Conservation (phyloP, 2,113 vertebrate genomes). For the Colistium nudipinnis region DNA sequence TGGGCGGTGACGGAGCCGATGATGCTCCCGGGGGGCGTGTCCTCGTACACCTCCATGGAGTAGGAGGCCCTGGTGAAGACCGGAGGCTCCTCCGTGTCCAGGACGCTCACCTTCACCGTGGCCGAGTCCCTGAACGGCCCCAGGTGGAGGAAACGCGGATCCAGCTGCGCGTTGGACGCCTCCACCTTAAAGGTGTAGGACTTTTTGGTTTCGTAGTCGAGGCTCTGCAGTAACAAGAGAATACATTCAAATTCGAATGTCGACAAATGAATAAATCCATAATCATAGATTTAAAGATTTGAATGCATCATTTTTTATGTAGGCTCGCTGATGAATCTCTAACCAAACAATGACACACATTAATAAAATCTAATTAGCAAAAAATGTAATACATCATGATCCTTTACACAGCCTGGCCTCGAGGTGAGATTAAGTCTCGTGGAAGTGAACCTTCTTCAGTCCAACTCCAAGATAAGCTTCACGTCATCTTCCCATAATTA, state of each 20-base stretch:
- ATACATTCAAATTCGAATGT: too few relatives aligned
- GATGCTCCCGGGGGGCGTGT: slow-evolving; percentile 87
- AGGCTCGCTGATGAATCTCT: not conserved
- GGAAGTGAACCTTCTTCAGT: not conserved
- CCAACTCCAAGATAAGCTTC: not conserved
- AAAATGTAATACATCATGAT: too few relatives aligned
- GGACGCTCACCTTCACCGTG: slow-evolving; percentile 89
- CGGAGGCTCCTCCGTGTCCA: slow-evolving; percentile 91
- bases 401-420: too few relatives aligned
- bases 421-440: not conserved
- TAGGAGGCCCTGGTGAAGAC: slow-evolving; percentile 88
- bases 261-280: not conserved
- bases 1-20: slow-evolving; percentile 92
- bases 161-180: slow-evolving; percentile 87
- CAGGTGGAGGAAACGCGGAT: slow-evolving; percentile 87
- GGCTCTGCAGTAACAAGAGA: slow-evolving; percentile 70
- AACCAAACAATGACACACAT: not conserved
- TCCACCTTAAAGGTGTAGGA: slow-evolving; percentile 91
- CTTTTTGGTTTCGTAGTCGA: slow-evolving; percentile 94
- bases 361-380: too few relatives aligned
- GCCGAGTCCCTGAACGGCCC: slow-evolving; percentile 92
- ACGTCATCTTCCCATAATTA: not conserved
- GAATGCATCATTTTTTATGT: too few relatives aligned
- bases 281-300: too few relatives aligned
- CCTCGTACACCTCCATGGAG: slow-evolving; percentile 91